Evolutionary conservation across 1,140 invertebrate species (phyloP), one percentile per base, ranked within the genome.

Genomic region (Chrysopa pallens): DNA sequence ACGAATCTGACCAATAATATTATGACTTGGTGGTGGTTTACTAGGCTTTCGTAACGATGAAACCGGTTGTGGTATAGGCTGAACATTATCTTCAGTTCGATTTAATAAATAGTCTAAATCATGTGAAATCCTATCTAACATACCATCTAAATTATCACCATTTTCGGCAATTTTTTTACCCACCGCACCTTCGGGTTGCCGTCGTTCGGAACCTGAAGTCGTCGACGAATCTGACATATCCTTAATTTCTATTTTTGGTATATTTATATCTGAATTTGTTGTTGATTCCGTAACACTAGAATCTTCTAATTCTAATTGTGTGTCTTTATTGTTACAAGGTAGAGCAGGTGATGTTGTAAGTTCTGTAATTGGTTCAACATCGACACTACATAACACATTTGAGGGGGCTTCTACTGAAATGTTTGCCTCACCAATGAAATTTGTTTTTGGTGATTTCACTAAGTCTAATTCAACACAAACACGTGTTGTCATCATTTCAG

Each of bases 51-150:
- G 9, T 41, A 27, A 7, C 4, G n/a, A 12, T 11, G n/a, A 35
- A 35, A 35, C 33, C 9, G 12, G 12, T 35, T 35, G 9, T 35
- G 37, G 11, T 13, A 33, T 8, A 38, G 17, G 8, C 13, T 2
- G 37, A 13, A 23, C 8, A 11, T 15, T 17, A 27, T 9, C 15
- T 11, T 29, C 9, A 38, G 63, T 74, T 40, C 75, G 68, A 56
- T 81, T 81, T 39, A 83, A 58, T 43, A 83, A 57, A 61, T 81
- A 83, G 57, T 82, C 78, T 36, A 82, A 62, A 58, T 83, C 78
- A 50, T 78, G 72, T 1, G 75, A 77, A 51, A 83, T 83, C 48
- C 78, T 69, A 57, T 80, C 73, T 3, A 82, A 58, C 64, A 80
- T 76, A 40, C 73, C 72, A 40, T 67, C 63, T 11, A 65, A 42